phyloP scores from a whole-genome alignment of 2,888 invertebrate genomes.

The Vanessa cardui region DNA sequence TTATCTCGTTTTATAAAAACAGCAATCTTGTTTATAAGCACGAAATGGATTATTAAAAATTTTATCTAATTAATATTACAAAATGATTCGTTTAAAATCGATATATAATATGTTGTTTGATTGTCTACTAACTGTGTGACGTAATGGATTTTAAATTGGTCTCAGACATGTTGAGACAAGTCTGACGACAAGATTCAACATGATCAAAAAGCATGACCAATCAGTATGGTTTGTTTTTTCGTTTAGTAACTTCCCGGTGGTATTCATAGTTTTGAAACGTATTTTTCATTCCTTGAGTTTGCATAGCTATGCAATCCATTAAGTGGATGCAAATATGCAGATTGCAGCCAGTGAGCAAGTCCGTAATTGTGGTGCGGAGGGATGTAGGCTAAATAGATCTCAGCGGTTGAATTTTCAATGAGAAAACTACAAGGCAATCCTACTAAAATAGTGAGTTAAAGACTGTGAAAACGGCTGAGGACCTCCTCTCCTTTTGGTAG shows the following conservation, averaged over 20 bases:
- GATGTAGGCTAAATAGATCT: slow-evolving; percentile 31
- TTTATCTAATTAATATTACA: too few species aligned
- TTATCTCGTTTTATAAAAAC: neutral
- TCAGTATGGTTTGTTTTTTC: neutral
- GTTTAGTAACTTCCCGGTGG: neutral
- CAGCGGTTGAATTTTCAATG: slow-evolving; percentile 27
- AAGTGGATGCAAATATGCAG: slow-evolving; percentile 27
- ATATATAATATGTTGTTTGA: neutral
- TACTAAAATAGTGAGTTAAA: neutral
- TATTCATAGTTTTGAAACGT: neutral
- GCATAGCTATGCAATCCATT: slow-evolving; percentile 23
- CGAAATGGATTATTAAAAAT: too few species aligned
- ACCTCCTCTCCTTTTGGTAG: neutral
- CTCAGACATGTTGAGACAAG: neutral
- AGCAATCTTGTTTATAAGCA: neutral
- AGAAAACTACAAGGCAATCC: slow-evolving; percentile 11
- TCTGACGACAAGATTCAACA: neutral
- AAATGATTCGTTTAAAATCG: neutral
- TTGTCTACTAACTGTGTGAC: neutral
- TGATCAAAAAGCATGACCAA: neutral
- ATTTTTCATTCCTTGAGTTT: slow-evolving; percentile 13
- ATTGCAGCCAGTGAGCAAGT: slow-evolving; percentile 10
- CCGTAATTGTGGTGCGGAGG: slow-evolving; percentile 26
- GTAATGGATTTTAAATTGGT: too few species aligned
- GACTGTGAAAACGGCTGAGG: neutral